Evolutionary conservation across 2,797 vertebrate species (phyloP), one percentile per base, ranked within the genome.

Genomic region (Gymnocypris eckloni): DNA sequence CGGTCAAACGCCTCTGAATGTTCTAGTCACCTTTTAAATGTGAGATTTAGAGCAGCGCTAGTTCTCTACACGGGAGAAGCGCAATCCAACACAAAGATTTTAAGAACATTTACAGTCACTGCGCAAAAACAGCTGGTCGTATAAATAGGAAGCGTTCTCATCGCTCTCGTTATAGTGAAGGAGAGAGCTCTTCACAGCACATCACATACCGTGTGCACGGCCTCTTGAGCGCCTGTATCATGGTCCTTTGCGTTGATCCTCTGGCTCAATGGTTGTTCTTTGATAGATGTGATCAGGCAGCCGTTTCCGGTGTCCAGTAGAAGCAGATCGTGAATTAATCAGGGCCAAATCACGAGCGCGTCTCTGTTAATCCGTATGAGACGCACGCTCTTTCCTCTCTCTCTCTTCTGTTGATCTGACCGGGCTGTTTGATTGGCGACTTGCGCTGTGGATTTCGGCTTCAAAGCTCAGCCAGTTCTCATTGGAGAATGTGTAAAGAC

Each of bases 181-280:
- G 20, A 8, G 45, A 78, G 37, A 37, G 67, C 52, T 28, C 50
- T 33, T 33, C 33, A 33, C 33, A 33, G 67, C 52, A 39, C 76
- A 43, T 43, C 84, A 67, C 83, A 83, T 84, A 89, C 89, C 88
- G 82, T 73, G 11, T 76, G 79, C 83, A 89, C 67, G 82, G 87
- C 77, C 77, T 83, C 64, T 78, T 50, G 16, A 39, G 50, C 48
- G 80, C 45, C 39, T 82, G 59, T 45, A 64, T 87, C 90, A 90
- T 89, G 84, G 73, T 86, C 69, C 41, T 43, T 45, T 16, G 84
- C 75, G 66, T 85, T 66, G 82, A 81, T 82, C 79, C 72, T 78
- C 64, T 72, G 43, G 66, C 83, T 85, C 77, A 87, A 85, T 83
- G 72, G 73, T 72, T 50, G 59, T 83, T 70, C 79, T 79, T 22